phyloP scores from a whole-genome alignment of 2,113 vertebrate species.

The Phrynosoma platyrhinos region DNA sequence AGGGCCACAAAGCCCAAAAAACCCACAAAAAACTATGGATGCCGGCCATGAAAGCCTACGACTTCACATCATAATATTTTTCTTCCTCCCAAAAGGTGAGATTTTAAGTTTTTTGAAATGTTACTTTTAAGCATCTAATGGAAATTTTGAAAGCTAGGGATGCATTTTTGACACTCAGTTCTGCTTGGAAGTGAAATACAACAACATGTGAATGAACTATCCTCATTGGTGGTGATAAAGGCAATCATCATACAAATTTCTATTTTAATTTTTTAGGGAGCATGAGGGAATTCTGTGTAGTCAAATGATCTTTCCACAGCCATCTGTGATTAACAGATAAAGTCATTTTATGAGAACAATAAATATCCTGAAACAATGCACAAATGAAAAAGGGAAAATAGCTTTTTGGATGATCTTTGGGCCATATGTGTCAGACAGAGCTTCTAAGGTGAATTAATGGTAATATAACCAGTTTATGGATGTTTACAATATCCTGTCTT shows the following conservation, averaged over 20 bases:
- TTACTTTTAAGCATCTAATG: neutral
- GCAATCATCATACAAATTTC: constrained; percentile 47
- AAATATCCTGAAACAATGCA: constrained; percentile 39
- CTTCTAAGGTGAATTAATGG: constrained; percentile 30
- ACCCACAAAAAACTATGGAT: too few relatives aligned
- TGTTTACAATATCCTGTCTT: constrained; percentile 8
- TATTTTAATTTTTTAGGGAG: constrained; percentile 71
- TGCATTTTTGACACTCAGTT: constrained; percentile 26
- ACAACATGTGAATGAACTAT: constrained; percentile 58
- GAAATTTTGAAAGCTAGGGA: neutral
- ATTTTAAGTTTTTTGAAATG: neutral
- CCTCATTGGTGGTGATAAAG: constrained; percentile 56
- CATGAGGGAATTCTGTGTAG: constrained; percentile 59
- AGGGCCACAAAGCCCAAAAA: too few relatives aligned
- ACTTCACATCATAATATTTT: neutral
- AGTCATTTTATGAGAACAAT: constrained; percentile 49
- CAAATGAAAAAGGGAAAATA: constrained; percentile 31
- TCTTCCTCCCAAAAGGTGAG: neutral
- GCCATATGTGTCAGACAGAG: constrained; percentile 11
- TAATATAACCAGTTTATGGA: neutral
- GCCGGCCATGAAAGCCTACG: too few relatives aligned
- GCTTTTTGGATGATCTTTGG: constrained; percentile 31
- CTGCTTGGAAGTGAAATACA: constrained; percentile 53
- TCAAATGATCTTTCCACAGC: constrained; percentile 54
- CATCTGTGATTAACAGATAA: constrained; percentile 60